These are phyloP conservation scores for Syrista parreyssii DNA, from an alignment of 2,888 invertebrate genomes.

Conservation along the genomic window DNA sequence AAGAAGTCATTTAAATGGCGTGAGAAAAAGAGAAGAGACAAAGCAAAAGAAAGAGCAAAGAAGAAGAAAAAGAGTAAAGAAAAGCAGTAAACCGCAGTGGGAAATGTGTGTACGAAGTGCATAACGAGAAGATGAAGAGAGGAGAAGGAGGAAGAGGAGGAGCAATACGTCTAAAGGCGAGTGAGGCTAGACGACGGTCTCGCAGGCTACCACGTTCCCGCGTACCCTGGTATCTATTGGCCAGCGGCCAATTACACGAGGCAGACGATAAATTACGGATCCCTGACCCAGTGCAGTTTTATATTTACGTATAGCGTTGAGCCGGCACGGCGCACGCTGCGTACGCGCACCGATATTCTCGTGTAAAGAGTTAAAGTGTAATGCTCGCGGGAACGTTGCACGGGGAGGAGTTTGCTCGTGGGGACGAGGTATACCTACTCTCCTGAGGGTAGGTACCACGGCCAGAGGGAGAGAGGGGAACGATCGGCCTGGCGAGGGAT, in stretches of 20 bases:
- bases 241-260: constrained; percentile 56
- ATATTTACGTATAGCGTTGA: constrained; percentile 52
- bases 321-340: constrained; percentile 18
- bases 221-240: constrained; percentile 53
- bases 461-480: constrained; percentile 21
- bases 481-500: constrained; percentile 1
- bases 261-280: constrained; percentile 62
- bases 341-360: constrained; percentile 11
- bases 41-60: too few relatives aligned
- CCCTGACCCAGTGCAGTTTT: constrained; percentile 66
- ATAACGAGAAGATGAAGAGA: too few relatives aligned
- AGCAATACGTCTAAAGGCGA: too few relatives aligned
- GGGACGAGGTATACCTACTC: neutral
- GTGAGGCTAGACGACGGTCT: too few relatives aligned
- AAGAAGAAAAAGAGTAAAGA: too few relatives aligned
- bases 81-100: too few relatives aligned
- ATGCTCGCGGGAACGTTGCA: neutral
- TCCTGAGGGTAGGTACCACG: constrained; percentile 22
- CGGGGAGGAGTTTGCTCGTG: constrained; percentile 1
- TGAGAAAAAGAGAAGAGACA: too few relatives aligned
- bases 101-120: too few relatives aligned
- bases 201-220: constrained; percentile 14
- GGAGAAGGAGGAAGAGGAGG: too few relatives aligned
- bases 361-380: constrained; percentile 6
- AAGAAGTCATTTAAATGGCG: too few relatives aligned